Evolutionary conservation across 2,888 invertebrate genomes (phyloP).

Genomic region (Silvanus unidentatus): DNA sequence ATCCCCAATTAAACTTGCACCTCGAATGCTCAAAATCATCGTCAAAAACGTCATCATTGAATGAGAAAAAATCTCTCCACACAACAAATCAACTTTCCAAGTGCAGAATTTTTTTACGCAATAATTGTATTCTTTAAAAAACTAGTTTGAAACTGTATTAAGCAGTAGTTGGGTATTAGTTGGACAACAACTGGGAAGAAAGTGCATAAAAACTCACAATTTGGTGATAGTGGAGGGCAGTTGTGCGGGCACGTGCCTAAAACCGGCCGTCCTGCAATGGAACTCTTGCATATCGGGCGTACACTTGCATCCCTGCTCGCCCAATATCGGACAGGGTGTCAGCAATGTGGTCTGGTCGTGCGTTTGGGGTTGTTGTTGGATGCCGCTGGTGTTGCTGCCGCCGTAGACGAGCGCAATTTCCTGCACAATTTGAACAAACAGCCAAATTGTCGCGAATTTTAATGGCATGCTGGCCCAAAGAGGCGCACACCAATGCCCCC

Average conservation of each 20-base stretch:
- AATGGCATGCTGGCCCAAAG: conserved; percentile 16
- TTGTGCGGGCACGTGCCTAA: conserved; percentile 27
- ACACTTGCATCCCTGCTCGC: conserved; percentile 29
- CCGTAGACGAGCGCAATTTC: conserved; percentile 7
- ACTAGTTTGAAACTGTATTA: conserved; percentile 16
- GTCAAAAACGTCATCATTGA: no score
- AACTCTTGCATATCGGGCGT: conserved; percentile 30
- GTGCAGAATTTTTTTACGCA: conserved; percentile 20
- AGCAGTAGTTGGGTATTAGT: conserved; percentile 14
- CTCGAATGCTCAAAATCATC: no score
- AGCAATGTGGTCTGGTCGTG: conserved; percentile 10
- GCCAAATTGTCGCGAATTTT: not conserved
- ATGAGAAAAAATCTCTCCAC: not conserved
- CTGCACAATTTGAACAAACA: conserved; percentile 9
- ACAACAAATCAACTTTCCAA: conserved; percentile 22
- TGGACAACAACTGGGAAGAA: not conserved
- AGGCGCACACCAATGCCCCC: conserved; percentile 8
- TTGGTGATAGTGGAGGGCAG: conserved; percentile 28
- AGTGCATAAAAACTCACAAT: conserved; percentile 31
- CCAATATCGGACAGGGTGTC: conserved; percentile 22
- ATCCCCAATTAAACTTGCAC: no score
- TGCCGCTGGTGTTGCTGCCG: not conserved
- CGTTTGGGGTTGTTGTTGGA: no score
- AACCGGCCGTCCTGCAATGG: conserved; percentile 30
- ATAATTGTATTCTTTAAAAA: conserved; percentile 21